A percentile compares a stretch with the other conserved stretches of the same genome.
Evolutionary conservation across 2,888 invertebrate genomes (phyloP).

Genomic region (Halictus quadricinctus): DNA sequence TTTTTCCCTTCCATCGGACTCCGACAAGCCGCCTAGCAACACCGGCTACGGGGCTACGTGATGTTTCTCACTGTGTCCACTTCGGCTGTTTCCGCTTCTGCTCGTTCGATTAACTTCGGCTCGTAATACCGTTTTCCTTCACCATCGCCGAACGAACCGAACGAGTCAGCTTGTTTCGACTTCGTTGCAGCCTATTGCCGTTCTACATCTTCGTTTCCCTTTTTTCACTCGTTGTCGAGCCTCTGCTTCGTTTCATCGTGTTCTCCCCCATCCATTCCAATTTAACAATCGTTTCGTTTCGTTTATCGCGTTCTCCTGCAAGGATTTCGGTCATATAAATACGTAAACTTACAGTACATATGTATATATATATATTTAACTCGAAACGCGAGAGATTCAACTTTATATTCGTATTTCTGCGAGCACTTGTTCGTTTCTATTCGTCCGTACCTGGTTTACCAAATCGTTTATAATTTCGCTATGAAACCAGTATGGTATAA

Average conservation of each 20-base stretch:
- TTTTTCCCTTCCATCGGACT: conserved; percentile 61
- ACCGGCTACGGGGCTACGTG: conserved; percentile 76
- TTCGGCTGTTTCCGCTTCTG: conserved; percentile 68
- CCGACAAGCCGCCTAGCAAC: conserved; percentile 79
- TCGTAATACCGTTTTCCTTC: conserved; percentile 43
- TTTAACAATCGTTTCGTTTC: conserved; percentile 5
- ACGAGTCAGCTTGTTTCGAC: conserved; percentile 22
- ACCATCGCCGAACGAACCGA: conserved; percentile 16
- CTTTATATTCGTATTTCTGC: background rate
- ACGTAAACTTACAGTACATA: background rate
- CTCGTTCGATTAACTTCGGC: conserved; percentile 58
- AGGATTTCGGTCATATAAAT: background rate
- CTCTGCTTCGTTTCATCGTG: background rate
- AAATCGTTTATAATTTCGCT: background rate
- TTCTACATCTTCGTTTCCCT: conserved; percentile 9
- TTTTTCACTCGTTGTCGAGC: background rate
- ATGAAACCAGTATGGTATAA: background rate
- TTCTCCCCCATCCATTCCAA: background rate
- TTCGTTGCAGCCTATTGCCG: conserved; percentile 18
- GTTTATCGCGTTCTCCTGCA: background rate
- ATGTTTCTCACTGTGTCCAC: conserved; percentile 73
- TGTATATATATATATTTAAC: too few species aligned
- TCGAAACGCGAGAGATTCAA: background rate
- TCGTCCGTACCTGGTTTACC: background rate
- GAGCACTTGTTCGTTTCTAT: background rate